Evolutionary conservation across 2,797 vertebrate species (phyloP).

Genomic region (Euphonia xanthogaster): DNA sequence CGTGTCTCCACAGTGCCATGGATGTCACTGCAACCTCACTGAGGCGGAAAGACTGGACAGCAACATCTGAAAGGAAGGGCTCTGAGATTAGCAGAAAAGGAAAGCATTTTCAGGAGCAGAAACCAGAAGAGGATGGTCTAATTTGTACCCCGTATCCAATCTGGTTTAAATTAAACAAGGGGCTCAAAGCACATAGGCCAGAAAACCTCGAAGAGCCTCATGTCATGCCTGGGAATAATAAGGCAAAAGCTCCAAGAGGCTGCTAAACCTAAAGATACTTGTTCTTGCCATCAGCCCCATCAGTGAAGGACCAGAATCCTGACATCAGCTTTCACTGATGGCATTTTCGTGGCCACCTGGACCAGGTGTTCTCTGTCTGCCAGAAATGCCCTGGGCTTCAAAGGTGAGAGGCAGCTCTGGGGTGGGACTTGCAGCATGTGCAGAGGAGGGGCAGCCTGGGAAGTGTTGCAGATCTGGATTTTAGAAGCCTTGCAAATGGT

Average conservation of each 20-base stretch:
- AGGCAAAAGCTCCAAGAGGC: not conserved
- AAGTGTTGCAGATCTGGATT: not conserved
- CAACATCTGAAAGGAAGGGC: not conserved
- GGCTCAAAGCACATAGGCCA: not conserved
- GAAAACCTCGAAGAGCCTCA: not conserved
- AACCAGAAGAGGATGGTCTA: not conserved
- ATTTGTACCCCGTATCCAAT: not conserved
- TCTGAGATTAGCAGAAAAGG: not conserved
- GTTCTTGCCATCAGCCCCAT: not conserved
- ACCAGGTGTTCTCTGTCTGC: not conserved
- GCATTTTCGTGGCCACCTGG: not conserved
- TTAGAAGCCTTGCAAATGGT: not conserved
- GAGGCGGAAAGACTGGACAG: not conserved
- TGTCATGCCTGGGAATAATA: not conserved
- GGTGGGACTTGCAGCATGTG: accelerated
- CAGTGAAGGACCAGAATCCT: not conserved
- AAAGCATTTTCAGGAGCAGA: not conserved
- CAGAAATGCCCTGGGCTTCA: not conserved
- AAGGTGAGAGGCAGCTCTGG: not conserved
- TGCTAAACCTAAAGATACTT: not conserved
- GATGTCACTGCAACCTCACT: not conserved
- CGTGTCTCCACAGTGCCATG: not conserved
- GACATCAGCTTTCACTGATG: not conserved
- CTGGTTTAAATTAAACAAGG: not conserved
- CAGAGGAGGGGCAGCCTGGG: not conserved